A percentile compares a stretch with the other conserved stretches of the same genome.
phyloP scores from a whole-genome alignment of 2,888 invertebrate genomes.

The Salticus scenicus region DNA sequence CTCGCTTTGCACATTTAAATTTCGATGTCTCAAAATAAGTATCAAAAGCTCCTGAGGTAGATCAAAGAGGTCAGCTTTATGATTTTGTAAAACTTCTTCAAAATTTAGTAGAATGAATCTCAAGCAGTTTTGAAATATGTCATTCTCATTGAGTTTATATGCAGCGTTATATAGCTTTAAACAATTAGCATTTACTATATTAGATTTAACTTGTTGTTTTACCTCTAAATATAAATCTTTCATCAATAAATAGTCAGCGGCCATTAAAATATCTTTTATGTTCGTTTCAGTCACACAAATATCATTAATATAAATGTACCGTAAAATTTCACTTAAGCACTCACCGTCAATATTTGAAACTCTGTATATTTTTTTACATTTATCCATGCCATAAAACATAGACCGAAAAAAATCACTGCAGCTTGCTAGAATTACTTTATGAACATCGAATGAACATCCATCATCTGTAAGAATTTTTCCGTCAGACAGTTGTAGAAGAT shows the following conservation, averaged over 20 bases:
- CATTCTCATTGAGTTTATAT: not conserved
- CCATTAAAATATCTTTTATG: conserved; percentile 11
- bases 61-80: not conserved
- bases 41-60: conserved; percentile 13
- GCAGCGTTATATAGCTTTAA: conserved; percentile 8
- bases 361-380: not conserved
- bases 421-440: not conserved
- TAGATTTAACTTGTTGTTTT: not conserved
- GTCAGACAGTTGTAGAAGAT: conserved; percentile 16
- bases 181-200: conserved; percentile 17
- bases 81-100: not conserved
- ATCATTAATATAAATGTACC: conserved; percentile 10
- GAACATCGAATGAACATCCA: conserved; percentile 23
- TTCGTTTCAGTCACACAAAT: not conserved
- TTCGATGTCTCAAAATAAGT: not conserved
- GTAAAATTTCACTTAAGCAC: conserved; percentile 13
- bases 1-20: conserved; percentile 20
- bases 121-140: not conserved
- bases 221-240: conserved; percentile 2
- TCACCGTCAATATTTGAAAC: not conserved
- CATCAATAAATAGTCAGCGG: conserved; percentile 3
- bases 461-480: conserved; percentile 15
- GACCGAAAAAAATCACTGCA: conserved; percentile 17
- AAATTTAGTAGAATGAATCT: conserved; percentile 31
- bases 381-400: not conserved